Conservation (phyloP, 1,140 invertebrate species). For the Microvelia longipes region DNA sequence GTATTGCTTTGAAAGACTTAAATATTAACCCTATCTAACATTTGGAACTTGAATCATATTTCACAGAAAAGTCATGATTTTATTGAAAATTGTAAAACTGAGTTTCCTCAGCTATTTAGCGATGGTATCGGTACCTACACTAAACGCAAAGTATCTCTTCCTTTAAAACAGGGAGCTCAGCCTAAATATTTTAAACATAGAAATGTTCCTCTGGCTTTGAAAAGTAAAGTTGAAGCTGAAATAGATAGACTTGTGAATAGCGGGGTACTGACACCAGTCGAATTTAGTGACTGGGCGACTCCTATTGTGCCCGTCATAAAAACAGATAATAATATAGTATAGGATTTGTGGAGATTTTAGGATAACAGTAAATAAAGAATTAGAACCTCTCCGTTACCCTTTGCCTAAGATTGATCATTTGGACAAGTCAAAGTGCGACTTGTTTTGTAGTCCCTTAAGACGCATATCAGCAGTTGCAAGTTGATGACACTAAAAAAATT, state of each 20-base stretch:
- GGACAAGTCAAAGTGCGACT: background rate
- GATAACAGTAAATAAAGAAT: constrained; percentile 1
- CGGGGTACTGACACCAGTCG: background rate
- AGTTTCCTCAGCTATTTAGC: background rate
- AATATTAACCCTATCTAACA: background rate
- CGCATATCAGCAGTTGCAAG: constrained; percentile 2
- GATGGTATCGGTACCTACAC: background rate
- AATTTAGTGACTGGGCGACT: constrained; percentile 6
- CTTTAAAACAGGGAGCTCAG: background rate
- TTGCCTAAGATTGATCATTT: constrained; percentile 1
- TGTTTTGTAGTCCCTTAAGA: constrained; percentile 1
- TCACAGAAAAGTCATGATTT: background rate
- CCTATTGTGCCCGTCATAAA: constrained; percentile 1
- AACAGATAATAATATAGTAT: background rate
- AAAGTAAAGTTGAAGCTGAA: constrained; percentile 2
- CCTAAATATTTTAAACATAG: constrained; percentile 1
- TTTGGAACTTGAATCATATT: background rate
- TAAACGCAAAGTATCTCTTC: background rate
- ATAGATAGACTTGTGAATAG: background rate
- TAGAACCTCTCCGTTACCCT: background rate
- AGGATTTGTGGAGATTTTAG: constrained; percentile 8
- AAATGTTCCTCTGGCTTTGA: constrained; percentile 2
- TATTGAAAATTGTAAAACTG: background rate
- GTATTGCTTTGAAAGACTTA: background rate
- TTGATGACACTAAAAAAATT: background rate